These are phyloP conservation scores for Thunnus maccoyii DNA, from an alignment of 2,113 vertebrate species.

Conservation along the genomic window DNA sequence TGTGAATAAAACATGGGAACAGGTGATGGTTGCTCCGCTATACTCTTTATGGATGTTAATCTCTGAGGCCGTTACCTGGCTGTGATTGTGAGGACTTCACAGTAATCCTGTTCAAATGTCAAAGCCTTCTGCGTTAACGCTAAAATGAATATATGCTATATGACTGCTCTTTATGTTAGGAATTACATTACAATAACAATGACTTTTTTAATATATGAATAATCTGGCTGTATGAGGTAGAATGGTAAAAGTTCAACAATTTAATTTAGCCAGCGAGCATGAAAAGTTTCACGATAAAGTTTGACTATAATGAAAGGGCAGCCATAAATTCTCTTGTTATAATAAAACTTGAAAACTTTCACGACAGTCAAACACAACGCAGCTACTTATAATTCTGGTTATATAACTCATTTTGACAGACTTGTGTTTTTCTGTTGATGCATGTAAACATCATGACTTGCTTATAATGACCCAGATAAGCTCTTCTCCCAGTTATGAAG, in stretches of 20 bases:
- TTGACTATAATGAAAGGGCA: slow-evolving; percentile 39
- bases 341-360: slow-evolving; percentile 18
- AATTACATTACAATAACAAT: slow-evolving; percentile 44
- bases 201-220: not conserved
- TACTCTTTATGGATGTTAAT: slow-evolving; percentile 65
- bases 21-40: slow-evolving; percentile 50
- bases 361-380: slow-evolving; percentile 10
- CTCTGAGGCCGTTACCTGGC: slow-evolving; percentile 54
- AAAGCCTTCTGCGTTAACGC: slow-evolving; percentile 8
- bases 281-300: slow-evolving; percentile 28
- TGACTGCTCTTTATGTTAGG: slow-evolving; percentile 14
- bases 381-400: slow-evolving; percentile 17
- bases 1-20: slow-evolving; percentile 77
- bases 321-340: not conserved
- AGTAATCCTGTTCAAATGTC: slow-evolving; percentile 64
- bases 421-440: slow-evolving; percentile 7
- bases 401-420: slow-evolving; percentile 33
- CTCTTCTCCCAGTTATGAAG: slow-evolving; percentile 23
- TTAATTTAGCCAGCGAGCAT: not conserved
- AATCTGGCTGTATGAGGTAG: not conserved
- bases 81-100: slow-evolving; percentile 49
- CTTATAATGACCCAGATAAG: slow-evolving; percentile 45
- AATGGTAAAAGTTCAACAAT: not conserved
- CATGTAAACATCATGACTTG: slow-evolving; percentile 43
- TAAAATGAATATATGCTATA: slow-evolving; percentile 24